These are phyloP conservation scores for Cottus gobio DNA, from an alignment of 2,113 vertebrate species.

Conservation along the genomic window DNA sequence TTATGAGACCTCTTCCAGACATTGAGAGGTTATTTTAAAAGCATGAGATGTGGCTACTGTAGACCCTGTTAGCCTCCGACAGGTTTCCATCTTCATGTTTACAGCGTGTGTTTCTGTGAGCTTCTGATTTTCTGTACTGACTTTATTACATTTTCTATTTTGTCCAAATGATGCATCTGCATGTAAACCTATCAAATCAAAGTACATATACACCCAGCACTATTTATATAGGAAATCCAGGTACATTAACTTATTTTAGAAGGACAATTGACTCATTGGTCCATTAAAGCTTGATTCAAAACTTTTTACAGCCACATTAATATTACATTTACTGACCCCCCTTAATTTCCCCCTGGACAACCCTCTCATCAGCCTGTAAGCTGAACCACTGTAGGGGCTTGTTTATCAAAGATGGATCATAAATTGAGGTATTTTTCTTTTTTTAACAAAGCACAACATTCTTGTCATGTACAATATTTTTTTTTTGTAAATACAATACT, in stretches of 20 bases:
- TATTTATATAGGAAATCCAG: neutral
- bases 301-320: neutral
- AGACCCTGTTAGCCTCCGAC: neutral
- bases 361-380: neutral
- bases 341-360: neutral
- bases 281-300: neutral
- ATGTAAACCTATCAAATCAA: neutral
- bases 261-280: neutral
- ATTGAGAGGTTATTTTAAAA: neutral
- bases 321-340: conserved; percentile 9
- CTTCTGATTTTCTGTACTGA: neutral
- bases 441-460: neutral
- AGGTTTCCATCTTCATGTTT: neutral
- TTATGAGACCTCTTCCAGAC: neutral
- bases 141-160: neutral
- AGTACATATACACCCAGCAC: neutral
- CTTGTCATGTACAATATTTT: neutral
- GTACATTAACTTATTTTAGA: neutral
- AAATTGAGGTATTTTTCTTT: neutral
- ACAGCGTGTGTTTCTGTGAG: conserved; percentile 14
- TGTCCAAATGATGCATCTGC: neutral
- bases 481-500: conserved; percentile 43
- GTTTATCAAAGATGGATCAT: neutral
- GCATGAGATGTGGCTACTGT: neutral
- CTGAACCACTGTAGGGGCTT: neutral